Conservation (phyloP, 2,888 invertebrate species). For the Spisula subtruncata region DNA sequence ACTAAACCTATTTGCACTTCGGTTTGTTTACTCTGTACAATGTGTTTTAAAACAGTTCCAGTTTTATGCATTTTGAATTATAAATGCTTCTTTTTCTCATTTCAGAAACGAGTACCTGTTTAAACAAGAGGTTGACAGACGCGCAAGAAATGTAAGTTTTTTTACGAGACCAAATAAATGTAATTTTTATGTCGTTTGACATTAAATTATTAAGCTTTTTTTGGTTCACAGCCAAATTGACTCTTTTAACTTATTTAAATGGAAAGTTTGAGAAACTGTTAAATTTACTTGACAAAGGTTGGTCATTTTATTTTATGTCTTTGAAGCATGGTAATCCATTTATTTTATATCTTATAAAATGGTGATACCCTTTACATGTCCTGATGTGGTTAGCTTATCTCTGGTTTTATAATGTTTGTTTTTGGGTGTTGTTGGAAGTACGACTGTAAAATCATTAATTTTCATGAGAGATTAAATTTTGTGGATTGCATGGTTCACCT, state of each 20-base stretch:
- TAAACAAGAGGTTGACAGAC: constrained; percentile 68
- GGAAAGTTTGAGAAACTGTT: background rate
- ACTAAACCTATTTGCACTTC: background rate
- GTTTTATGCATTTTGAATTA: constrained; percentile 17
- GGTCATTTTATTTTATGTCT: constrained; percentile 15
- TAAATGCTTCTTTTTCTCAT: constrained; percentile 44
- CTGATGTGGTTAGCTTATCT: constrained; percentile 12
- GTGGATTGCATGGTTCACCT: no score
- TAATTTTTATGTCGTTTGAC: background rate
- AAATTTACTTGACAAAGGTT: background rate
- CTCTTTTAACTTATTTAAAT: constrained; percentile 13
- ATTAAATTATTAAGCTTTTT: background rate
- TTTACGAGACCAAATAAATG: background rate
- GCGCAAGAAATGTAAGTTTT: constrained; percentile 69
- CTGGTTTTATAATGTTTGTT: background rate
- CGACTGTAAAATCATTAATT: no score
- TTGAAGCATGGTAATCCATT: constrained; percentile 6
- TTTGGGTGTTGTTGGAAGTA: background rate
- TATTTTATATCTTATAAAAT: constrained; percentile 22
- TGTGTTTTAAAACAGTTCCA: background rate
- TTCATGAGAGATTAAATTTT: no score
- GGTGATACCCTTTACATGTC: background rate
- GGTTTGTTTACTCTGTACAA: constrained; percentile 9
- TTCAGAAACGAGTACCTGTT: constrained; percentile 68
- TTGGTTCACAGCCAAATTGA: background rate